Evolutionary conservation across 2,113 vertebrate species (phyloP), one percentile per base, ranked within the genome.

Genomic region (Rattus rattus): DNA sequence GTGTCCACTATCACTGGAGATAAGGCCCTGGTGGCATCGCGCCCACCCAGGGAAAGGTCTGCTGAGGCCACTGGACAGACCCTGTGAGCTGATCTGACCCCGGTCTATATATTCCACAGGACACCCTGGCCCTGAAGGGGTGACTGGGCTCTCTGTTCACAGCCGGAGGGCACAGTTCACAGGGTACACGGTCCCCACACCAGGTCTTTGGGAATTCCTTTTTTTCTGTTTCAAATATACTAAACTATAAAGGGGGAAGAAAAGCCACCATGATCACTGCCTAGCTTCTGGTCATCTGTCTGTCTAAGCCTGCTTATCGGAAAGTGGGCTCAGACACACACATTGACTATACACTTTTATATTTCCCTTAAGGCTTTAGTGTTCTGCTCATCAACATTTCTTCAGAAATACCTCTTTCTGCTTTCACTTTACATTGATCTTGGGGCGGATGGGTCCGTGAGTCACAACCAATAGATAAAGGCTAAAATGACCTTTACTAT

Each of bases 51-150:
- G 85, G 81, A 79, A 47, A 97, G 94, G 94, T 95, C 95, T 65
- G 72, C 88, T 2, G 33, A 92, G 96, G 95, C 77, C 97, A 91
- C 43, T 43, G 43, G 43, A 24, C 0, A 0, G 16, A 54, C 94
- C 92, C 94, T 47, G 1, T 69, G 61, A 94, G 96, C 94, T 61
- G 87, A 56, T 1, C 94, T 95, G 88, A 90, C 94, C 93, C 94
- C 92, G 93, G 33, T 97, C 90, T 97, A 33, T 94, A 79, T 95
- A 93, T 95, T 65, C 96, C 97, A 92, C 97, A 92, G 94, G 76
- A 92, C 96, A 96, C 92, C 67, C 87, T 91, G 86, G 70, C 87
- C 93, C 49, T 67, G 33, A 1, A 39, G 61, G 7, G 67, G 54
- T 73, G 81, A 76, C 72, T 81, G 1, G 3, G 52, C 90, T 94